Conservation (phyloP, 2,888 invertebrate genomes). For the Geotrupes spiniger region DNA sequence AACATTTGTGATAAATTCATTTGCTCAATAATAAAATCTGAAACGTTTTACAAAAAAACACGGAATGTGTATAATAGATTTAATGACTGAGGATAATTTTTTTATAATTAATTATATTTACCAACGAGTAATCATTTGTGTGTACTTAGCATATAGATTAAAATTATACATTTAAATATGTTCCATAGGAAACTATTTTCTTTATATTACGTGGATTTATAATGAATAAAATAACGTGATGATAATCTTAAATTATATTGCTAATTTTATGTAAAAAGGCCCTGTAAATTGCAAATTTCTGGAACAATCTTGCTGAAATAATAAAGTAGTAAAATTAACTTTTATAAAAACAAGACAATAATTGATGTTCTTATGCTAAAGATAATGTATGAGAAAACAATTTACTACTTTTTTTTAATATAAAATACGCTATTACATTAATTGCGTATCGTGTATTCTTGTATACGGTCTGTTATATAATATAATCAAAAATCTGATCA, state of each 20-base stretch:
- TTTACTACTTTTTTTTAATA: conserved; percentile 26
- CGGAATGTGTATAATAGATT: too few species aligned
- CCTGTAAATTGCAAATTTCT: conserved; percentile 16
- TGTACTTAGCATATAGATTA: too few species aligned
- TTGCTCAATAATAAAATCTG: too few species aligned
- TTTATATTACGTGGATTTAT: too few species aligned
- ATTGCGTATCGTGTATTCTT: conserved; percentile 17
- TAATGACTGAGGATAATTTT: too few species aligned
- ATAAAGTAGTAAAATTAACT: conserved; percentile 33
- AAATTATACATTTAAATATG: too few species aligned
- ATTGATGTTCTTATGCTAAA: conserved; percentile 17
- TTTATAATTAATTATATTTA: too few species aligned
- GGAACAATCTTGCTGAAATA: conserved; percentile 16
- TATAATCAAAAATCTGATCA: conserved; percentile 37
- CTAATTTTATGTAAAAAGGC: conserved; percentile 13
- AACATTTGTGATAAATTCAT: too few species aligned
- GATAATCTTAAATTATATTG: conserved; percentile 14
- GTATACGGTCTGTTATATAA: conserved; percentile 30
- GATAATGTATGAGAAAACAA: conserved; percentile 29
- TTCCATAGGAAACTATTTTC: too few species aligned
- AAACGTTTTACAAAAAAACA: too few species aligned
- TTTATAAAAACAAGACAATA: conserved; percentile 18
- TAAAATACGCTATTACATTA: conserved; percentile 18
- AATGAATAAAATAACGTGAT: conserved; percentile 9
- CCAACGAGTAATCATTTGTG: too few species aligned